Conservation (phyloP, 2,888 invertebrate genomes). For the Drosophila yooni region DNA sequence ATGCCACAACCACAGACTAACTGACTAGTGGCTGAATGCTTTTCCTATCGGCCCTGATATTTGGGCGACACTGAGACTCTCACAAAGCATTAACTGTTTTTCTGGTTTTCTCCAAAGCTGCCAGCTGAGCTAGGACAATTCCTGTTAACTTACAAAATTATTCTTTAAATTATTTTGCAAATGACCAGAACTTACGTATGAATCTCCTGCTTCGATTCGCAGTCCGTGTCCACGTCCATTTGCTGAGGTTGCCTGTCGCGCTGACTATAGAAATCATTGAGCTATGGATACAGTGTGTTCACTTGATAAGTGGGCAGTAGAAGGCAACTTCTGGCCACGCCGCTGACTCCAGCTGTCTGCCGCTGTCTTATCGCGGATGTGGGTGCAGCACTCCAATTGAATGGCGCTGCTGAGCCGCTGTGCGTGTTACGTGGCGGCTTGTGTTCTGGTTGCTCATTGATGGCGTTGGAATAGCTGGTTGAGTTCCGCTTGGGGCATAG, state of each 20-base stretch:
- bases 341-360: slow-evolving; percentile 25
- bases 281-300: slow-evolving; percentile 62
- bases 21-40: slow-evolving; percentile 7
- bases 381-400: slow-evolving; percentile 7
- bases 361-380: slow-evolving; percentile 25
- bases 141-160: background rate
- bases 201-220: slow-evolving; percentile 48
- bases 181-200: background rate
- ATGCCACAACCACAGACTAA: slow-evolving; percentile 18
- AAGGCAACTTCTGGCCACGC: slow-evolving; percentile 51
- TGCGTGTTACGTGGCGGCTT: slow-evolving; percentile 39
- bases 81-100: slow-evolving; percentile 24
- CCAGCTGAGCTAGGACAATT: background rate
- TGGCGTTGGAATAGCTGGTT: slow-evolving; percentile 51
- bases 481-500: slow-evolving; percentile 53
- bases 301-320: slow-evolving; percentile 59
- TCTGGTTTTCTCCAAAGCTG: slow-evolving; percentile 33
- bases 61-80: slow-evolving; percentile 25
- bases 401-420: slow-evolving; percentile 57
- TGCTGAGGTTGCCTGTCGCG: slow-evolving; percentile 11
- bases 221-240: slow-evolving; percentile 58
- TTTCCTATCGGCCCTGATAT: slow-evolving; percentile 25
- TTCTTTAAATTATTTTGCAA: background rate
- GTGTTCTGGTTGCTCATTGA: slow-evolving; percentile 3
- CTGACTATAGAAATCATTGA: slow-evolving; percentile 62